A percentile compares a stretch with the other conserved stretches of the same genome.
These are phyloP conservation scores for Aphidius colemani DNA, from an alignment of 2,888 invertebrate genomes.

Conservation along the genomic window DNA sequence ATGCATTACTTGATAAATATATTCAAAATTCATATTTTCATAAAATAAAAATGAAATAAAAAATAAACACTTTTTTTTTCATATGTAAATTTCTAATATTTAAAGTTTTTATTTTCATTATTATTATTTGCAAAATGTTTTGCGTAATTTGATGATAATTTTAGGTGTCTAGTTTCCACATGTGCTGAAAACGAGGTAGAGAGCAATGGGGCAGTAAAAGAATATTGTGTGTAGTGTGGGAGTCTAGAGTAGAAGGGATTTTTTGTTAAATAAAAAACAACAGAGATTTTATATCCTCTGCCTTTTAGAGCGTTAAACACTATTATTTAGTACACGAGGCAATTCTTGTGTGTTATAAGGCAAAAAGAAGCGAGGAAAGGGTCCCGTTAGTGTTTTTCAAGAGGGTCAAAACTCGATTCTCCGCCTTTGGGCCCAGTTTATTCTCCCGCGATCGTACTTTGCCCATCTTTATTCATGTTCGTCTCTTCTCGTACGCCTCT, in stretches of 20 bases:
- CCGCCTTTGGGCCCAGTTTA: slow-evolving; percentile 38
- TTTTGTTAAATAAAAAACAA: slow-evolving; percentile 11
- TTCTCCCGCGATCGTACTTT: slow-evolving; percentile 18
- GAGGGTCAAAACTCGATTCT: slow-evolving; percentile 52
- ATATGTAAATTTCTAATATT: not conserved
- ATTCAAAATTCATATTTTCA: too few species aligned
- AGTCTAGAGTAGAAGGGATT: slow-evolving; percentile 34
- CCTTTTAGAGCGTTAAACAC: slow-evolving; percentile 40
- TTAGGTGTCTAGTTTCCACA: slow-evolving; percentile 37
- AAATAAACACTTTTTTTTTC: too few species aligned
- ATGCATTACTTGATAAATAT: not conserved
- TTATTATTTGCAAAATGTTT: too few species aligned
- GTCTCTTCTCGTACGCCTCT: slow-evolving; percentile 10
- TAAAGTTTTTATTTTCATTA: not conserved
- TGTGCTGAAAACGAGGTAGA: slow-evolving; percentile 29
- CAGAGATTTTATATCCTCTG: slow-evolving; percentile 1
- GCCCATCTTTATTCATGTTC: slow-evolving; percentile 25
- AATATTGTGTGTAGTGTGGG: slow-evolving; percentile 4
- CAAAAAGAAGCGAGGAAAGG: slow-evolving; percentile 54
- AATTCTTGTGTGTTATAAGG: slow-evolving; percentile 49
- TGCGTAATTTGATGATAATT: slow-evolving; percentile 17
- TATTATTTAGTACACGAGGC: slow-evolving; percentile 51
- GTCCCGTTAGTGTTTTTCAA: slow-evolving; percentile 52
- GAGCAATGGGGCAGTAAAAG: slow-evolving; percentile 12
- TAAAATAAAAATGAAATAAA: too few species aligned